These are phyloP conservation scores for Erpetoichthys calabaricus DNA, from an alignment of 2,797 vertebrate species.

Conservation along the genomic window DNA sequence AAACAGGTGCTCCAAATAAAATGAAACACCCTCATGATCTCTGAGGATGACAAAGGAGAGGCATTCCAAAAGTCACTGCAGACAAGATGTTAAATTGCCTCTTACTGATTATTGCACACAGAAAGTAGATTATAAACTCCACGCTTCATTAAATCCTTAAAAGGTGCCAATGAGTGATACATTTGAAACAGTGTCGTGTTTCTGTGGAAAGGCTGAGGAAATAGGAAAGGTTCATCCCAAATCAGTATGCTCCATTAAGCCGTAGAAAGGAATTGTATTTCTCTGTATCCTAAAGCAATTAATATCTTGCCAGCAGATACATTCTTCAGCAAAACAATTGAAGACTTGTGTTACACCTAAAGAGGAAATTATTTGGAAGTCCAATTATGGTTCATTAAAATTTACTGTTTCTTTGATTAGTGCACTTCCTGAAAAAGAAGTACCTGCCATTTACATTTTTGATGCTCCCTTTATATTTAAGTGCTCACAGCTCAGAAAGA, in stretches of 20 bases:
- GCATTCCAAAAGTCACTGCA: constrained; percentile 32
- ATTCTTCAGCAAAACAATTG: constrained; percentile 23
- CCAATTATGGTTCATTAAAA: constrained; percentile 36
- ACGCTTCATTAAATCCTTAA: constrained; percentile 52
- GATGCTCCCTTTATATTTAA: too few relatives aligned
- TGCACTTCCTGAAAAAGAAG: constrained; percentile 11
- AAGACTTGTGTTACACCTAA: constrained; percentile 40
- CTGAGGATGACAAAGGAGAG: constrained; percentile 23
- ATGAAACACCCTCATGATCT: constrained; percentile 24
- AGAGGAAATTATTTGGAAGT: constrained; percentile 38
- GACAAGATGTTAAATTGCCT: constrained; percentile 27
- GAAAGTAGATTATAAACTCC: constrained; percentile 37
- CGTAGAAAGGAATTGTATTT: constrained; percentile 35
- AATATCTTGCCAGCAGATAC: constrained; percentile 33
- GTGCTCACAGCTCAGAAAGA: too few relatives aligned
- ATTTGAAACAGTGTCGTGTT: constrained; percentile 51
- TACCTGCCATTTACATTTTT: not conserved
- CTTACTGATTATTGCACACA: constrained; percentile 22
- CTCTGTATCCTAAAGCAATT: constrained; percentile 37
- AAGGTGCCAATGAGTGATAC: constrained; percentile 54
- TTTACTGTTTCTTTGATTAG: constrained; percentile 30
- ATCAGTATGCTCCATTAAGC: constrained; percentile 64
- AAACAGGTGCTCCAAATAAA: constrained; percentile 24
- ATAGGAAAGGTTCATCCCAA: constrained; percentile 29
- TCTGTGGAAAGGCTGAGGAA: constrained; percentile 48